A percentile compares a stretch with the other conserved stretches of the same genome.
phyloP scores from a whole-genome alignment of 2,113 vertebrate genomes.

The Conger conger region DNA sequence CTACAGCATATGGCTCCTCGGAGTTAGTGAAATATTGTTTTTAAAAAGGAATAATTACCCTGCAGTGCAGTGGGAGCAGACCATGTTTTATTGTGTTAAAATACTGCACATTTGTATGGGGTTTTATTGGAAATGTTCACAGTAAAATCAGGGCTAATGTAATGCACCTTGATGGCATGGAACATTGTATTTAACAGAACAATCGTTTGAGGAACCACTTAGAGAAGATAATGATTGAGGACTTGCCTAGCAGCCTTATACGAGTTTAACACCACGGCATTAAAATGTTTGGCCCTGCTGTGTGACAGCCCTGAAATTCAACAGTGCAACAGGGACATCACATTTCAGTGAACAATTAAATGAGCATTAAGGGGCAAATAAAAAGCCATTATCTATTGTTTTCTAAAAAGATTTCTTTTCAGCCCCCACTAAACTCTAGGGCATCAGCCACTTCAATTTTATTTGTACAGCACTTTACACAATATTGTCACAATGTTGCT shows the following conservation, averaged over 20 bases:
- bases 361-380: conserved; percentile 54
- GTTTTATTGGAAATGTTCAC: background rate
- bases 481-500: too few species aligned
- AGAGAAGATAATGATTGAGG: conserved; percentile 40
- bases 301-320: conserved; percentile 30
- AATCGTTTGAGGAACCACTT: conserved; percentile 18
- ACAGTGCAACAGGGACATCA: conserved; percentile 41
- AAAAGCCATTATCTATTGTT: conserved; percentile 24
- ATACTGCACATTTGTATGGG: background rate
- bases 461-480: too few species aligned
- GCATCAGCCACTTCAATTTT: too few species aligned
- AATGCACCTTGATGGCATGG: background rate
- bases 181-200: conserved; percentile 19
- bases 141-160: background rate
- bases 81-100: background rate
- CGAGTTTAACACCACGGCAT: conserved; percentile 43
- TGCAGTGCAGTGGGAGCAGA: background rate
- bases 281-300: conserved; percentile 30
- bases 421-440: too few species aligned
- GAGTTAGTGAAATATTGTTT: background rate
- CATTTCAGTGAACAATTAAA: conserved; percentile 51
- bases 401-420: too few species aligned
- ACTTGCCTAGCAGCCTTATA: conserved; percentile 32
- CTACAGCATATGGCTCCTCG: background rate
- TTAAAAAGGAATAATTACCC: too few species aligned